Evolutionary conservation across 2,888 invertebrate species (phyloP), one percentile per base, ranked within the genome.

Genomic region (Epinotia demarniana): DNA sequence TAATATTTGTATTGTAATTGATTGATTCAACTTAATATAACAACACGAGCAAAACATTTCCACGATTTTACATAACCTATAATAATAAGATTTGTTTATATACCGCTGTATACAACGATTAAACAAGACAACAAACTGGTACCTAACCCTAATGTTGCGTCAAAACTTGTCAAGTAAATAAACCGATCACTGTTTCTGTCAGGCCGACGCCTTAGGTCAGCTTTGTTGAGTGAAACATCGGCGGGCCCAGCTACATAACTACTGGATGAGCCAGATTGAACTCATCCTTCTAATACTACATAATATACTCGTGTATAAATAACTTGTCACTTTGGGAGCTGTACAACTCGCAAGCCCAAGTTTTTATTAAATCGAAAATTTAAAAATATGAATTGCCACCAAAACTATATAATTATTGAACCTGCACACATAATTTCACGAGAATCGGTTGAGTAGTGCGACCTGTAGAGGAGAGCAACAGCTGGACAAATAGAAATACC

Each of bases 201-300:
- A 55, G 67, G 39, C 67, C 55, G 33, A 67, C 67, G 67, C 33
- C 55, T 67, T 33, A 55, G 33, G 33, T 18, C 53, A 67, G 60
- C 60, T 60, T 60, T 60, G 27, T 16, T 27, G 60, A 60, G 27
- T 61, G 61, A 43, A 18, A n/a, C 62, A 43, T 18, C 3, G n/a
- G 2, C 3, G 13, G 8, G 1, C 39, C 4, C 19, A 5, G 12
- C 9, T 19, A 19, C n/a, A 27, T 64, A 23, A 13, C 49, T 13
- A 55, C 66, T 67, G 18, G 55, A 67, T 53, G 53, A 33, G 66
- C 12, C 66, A 53, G 23, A 9, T 0, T 39, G 39, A 8, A 39
- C 9, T 9, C 39, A 39, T 39, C 8, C 9, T 39, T 39, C 39
- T 9, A 8, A 8, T 33, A 5, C 3, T 33, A 33, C 33, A 33